A percentile compares a stretch with the other conserved stretches of the same genome.
Conservation (phyloP, 1,140 invertebrate species). For the Drosophila murphyi region DNA sequence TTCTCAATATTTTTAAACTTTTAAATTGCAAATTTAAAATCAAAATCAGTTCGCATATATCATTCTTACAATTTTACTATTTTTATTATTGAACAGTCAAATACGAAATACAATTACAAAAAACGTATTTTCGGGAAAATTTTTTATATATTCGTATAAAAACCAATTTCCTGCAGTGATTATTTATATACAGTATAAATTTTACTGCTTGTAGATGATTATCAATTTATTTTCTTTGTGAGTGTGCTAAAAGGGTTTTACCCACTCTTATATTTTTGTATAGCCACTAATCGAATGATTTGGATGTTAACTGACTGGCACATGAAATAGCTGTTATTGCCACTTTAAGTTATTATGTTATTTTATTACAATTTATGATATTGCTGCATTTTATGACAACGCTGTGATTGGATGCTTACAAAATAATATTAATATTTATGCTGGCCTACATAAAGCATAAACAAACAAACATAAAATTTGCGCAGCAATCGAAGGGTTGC, state of each 20-base stretch:
- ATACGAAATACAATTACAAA: too few relatives aligned
- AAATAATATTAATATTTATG: slow-evolving; percentile 73
- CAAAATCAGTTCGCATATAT: background rate
- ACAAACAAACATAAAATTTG: slow-evolving; percentile 54
- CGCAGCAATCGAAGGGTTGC: slow-evolving; percentile 58
- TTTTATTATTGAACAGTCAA: too few relatives aligned
- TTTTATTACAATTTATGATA: slow-evolving; percentile 51
- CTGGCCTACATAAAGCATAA: slow-evolving; percentile 69
- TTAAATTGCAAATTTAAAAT: background rate
- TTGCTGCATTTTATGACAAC: slow-evolving; percentile 58
- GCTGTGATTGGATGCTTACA: slow-evolving; percentile 45
- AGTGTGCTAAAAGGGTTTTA: background rate
- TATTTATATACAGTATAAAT: background rate
- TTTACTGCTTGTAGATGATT: background rate
- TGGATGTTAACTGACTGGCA: slow-evolving; percentile 45
- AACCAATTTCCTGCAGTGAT: background rate
- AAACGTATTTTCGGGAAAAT: too few relatives aligned
- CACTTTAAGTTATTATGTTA: slow-evolving; percentile 43
- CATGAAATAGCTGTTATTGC: slow-evolving; percentile 44
- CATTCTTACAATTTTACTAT: too few relatives aligned
- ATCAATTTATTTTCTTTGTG: background rate
- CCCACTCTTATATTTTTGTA: slow-evolving; percentile 1
- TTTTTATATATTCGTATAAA: too few relatives aligned
- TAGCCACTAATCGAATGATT: slow-evolving; percentile 5
- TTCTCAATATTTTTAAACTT: too few relatives aligned